Evolutionary conservation across 2,888 invertebrate genomes (phyloP).

Genomic region (Drosophila diplacantha): DNA sequence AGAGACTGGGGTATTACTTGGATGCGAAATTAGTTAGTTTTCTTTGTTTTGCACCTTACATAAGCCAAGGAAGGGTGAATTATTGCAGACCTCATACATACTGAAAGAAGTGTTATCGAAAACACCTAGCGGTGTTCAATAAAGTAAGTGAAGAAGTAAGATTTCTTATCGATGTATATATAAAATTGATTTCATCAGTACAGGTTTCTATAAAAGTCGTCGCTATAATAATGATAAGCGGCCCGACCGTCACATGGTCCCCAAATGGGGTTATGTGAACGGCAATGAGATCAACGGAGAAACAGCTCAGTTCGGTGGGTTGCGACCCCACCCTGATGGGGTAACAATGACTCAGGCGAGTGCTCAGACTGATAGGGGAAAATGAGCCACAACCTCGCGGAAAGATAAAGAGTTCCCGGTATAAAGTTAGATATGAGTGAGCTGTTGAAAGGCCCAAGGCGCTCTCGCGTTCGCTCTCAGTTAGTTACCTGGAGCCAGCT

Average conservation of each 20-base stretch:
- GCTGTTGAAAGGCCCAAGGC: neutral
- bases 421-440: slow-evolving; percentile 6
- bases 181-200: slow-evolving; percentile 51
- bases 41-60: slow-evolving; percentile 12
- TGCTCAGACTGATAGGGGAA: slow-evolving; percentile 4
- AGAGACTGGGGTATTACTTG: neutral
- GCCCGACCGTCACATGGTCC: slow-evolving; percentile 22
- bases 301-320: neutral
- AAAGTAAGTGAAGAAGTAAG: slow-evolving; percentile 33
- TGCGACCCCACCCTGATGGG: slow-evolving; percentile 9
- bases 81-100: neutral
- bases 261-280: slow-evolving; percentile 11
- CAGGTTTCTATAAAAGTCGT: slow-evolving; percentile 39
- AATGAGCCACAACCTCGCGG: slow-evolving; percentile 3
- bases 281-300: slow-evolving; percentile 18
- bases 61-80: slow-evolving; percentile 23
- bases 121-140: slow-evolving; percentile 46
- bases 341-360: slow-evolving; percentile 15
- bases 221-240: slow-evolving; percentile 13
- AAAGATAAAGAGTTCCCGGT: slow-evolving; percentile 17
- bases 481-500: slow-evolving; percentile 6
- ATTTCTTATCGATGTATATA: slow-evolving; percentile 50
- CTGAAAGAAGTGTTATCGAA: slow-evolving; percentile 43
- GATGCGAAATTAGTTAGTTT: neutral
- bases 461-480: neutral